Conservation (phyloP, 2,797 vertebrate genomes). For the Siniperca undulata region DNA sequence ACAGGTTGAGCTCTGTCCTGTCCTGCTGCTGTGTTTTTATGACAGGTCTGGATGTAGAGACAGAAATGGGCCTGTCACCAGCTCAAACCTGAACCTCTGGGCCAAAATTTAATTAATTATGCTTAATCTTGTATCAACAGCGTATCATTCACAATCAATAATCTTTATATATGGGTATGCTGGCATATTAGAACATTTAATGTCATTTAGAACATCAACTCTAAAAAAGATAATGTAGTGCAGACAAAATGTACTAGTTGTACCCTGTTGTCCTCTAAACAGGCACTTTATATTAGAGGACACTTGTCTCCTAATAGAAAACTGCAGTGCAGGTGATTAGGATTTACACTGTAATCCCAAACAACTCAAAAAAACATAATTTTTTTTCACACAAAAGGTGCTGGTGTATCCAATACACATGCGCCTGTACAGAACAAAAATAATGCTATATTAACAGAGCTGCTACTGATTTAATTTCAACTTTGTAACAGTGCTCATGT, state of each 20-base stretch:
- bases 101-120: neutral
- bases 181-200: neutral
- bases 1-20: slow-evolving; percentile 41
- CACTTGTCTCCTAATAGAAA: slow-evolving; percentile 11
- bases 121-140: neutral
- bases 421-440: neutral
- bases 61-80: neutral
- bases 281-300: slow-evolving; percentile 1
- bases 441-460: neutral
- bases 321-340: neutral
- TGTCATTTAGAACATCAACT: neutral
- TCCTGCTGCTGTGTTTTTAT: slow-evolving; percentile 26
- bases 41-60: neutral
- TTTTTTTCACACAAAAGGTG: neutral
- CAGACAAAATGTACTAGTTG: neutral
- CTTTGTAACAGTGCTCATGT: slow-evolving; percentile 9
- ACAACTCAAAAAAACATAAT: neutral
- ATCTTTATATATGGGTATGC: neutral
- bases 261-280: neutral
- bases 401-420: neutral
- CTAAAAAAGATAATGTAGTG: neutral
- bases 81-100: neutral
- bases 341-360: slow-evolving; percentile 20
- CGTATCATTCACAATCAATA: neutral
- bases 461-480: neutral